Base-by-base conservation (phyloP, 1,140 invertebrate species). In the Drosophila guanche region DNA sequence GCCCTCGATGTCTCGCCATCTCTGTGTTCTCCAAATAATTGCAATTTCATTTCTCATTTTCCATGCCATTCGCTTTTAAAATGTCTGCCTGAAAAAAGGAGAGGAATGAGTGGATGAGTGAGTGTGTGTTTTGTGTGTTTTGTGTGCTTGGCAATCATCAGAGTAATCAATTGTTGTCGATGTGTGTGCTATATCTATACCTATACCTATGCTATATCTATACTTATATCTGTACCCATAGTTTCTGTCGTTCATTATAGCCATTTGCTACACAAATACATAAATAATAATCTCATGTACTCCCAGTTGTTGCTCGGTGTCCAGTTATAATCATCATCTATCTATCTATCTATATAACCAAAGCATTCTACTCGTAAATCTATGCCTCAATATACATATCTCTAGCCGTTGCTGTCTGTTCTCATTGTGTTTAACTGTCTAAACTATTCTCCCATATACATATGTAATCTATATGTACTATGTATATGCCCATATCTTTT, bases 101-200 rank as follows among this genome's bases (percentile, higher is more conserved):
- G 55, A 8, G 22, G 10, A 37, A 12, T 40, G 40, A 46, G 27
- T 29, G 50, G 3, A 3, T 42, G 52, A 48, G 29, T 45, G 69
- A 1, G 14, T 7, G 41, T 42, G 58, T 40, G 72, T 23, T 29
- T 25, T 45, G 37, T 41, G 23, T 41, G 46, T 56, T 52, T 33
- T 50, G 55, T 76, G 33, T 53, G 43, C 47, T 62, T 63, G 63
- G 45, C 77, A 86, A 78, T 78, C 72, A 77, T 40, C 57, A 79
- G 86, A 86, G 74, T 75, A 81, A 86, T 88, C 83, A 81, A 78
- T 81, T 86, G 77, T 81, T 81, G 66, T 86, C 65, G 50, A 56
- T 69, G 60, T 85, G 63, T 74, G 77, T 71, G 81, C 75, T 58
- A 52, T 60, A 43, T 46, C 60, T 69, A 29, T 29, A 29, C 7